Conservation (phyloP, 2,113 vertebrate genomes). For the Lepus timidus region DNA sequence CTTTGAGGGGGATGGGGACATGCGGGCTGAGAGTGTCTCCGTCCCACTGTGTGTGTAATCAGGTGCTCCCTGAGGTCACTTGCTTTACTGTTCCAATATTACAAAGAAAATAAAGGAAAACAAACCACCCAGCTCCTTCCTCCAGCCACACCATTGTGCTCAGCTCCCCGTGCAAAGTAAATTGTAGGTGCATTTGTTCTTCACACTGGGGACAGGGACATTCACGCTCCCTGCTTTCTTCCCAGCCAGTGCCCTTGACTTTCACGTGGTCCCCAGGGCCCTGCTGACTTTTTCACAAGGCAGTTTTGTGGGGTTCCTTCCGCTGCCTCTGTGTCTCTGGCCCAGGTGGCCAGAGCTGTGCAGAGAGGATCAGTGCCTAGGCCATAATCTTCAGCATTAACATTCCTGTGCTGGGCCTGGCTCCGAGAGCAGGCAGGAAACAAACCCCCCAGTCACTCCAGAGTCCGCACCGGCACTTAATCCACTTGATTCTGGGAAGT, state of each 20-base stretch:
- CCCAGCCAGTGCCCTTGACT: not conserved
- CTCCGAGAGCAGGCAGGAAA: not conserved
- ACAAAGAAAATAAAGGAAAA: not conserved
- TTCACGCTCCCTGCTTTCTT: not conserved
- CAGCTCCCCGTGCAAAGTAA: no score
- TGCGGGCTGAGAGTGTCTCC: no score
- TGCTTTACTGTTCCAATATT: not conserved
- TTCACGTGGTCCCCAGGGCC: not conserved
- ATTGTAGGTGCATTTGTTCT: rapidly evolving
- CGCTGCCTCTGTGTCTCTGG: slow-evolving; percentile 24
- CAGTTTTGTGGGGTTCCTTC: slow-evolving; percentile 34
- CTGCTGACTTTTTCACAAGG: slow-evolving; percentile 68
- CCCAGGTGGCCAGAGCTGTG: slow-evolving; percentile 59
- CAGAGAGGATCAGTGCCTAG: slow-evolving; percentile 79
- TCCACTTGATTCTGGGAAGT: slow-evolving; percentile 83
- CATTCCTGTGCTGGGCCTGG: slow-evolving; percentile 79
- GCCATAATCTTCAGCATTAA: slow-evolving; percentile 86
- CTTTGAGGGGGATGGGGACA: not conserved
- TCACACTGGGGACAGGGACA: not conserved
- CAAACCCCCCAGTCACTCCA: not conserved
- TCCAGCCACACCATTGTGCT: not conserved
- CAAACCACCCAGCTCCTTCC: not conserved
- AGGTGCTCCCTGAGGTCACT: not conserved
- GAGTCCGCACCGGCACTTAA: slow-evolving; percentile 76
- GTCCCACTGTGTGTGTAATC: rapidly evolving